Base-by-base conservation (phyloP, 2,797 vertebrate genomes). In the Myotis vivesi region DNA sequence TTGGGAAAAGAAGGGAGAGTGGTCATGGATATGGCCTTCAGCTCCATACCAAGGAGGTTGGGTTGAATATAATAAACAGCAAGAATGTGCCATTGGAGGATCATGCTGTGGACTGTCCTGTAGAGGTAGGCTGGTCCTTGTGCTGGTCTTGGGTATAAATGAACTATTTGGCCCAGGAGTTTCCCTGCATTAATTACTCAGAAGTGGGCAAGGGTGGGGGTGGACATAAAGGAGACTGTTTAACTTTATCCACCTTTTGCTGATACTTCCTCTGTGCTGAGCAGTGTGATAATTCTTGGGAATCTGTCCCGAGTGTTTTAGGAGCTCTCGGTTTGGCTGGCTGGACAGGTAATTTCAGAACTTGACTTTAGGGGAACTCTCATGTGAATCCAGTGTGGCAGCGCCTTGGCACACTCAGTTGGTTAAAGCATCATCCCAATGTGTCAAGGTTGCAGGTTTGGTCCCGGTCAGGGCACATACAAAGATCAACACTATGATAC, bases 171-270 rank as follows among this genome's bases (percentile, higher is more conserved):
- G n/a, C 59, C 68, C 66, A 44, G 71, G 22, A 33, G 6, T 46
- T 20, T 87, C 28, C 57, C 23, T 89, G 46, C 20, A 59, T 80
- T 87, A 92, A 83, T 83, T 87, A 83, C 30, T 83, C 57, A 83
- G 59, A 79, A 25, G 12, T 73, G 69, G 38, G 11, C 53, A 91
- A 87, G 44, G 11, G 12, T 94, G 57, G n/a, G 46, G 19, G 17
- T 91, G 36, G 20, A 55, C 23, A 68, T 80, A 73, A 92, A 55
- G 8, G n/a, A 66, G 23, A 38, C 10, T 88, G 51, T 55, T 73
- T 68, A 69, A 73, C 46, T 68, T 88, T 82, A 94, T 66, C 46
- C 33, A 73, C 36, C 20, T 91, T 91, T 96, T 83, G 53, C 51
- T 83, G 51, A 79, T 59, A 62, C 38, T 80, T 92, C 28, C 55